A percentile compares a stretch with the other conserved stretches of the same genome.
Evolutionary conservation across 2,113 vertebrate genomes (phyloP).

Genomic region (Pristiophorus japonicus): DNA sequence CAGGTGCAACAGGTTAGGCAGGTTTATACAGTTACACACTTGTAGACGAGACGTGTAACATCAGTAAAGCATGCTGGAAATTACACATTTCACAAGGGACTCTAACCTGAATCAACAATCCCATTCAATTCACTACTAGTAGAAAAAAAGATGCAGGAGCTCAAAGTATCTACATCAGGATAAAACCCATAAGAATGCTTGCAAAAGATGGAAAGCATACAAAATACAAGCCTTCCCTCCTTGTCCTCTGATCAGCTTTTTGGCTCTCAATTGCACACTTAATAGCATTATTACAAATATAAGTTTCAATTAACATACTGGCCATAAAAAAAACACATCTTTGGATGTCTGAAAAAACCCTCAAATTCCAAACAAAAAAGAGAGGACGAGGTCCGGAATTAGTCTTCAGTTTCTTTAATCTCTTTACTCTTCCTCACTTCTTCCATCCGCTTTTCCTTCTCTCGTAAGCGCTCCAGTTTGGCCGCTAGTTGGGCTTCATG

Average conservation of each 20-base stretch:
- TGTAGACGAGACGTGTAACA: conserved; percentile 26
- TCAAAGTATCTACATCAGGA: conserved; percentile 19
- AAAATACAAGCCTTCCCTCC: conserved; percentile 22
- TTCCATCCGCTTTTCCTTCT: conserved; percentile 93
- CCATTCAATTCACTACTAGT: conserved; percentile 28
- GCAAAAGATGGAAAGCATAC: conserved; percentile 23
- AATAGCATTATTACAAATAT: conserved; percentile 25
- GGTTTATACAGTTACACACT: conserved; percentile 33
- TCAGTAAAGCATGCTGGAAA: conserved; percentile 30
- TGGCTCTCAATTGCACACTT: conserved; percentile 9
- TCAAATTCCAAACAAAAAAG: conserved; percentile 48
- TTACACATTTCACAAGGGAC: background rate
- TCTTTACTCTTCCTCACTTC: conserved; percentile 92
- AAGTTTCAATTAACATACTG: background rate
- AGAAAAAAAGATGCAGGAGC: conserved; percentile 20
- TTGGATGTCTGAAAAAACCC: conserved; percentile 34
- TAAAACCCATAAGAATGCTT: conserved; percentile 27
- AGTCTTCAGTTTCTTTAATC: conserved; percentile 69
- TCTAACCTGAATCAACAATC: conserved; percentile 27
- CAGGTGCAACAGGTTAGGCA: conserved; percentile 28
- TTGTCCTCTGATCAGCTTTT: background rate
- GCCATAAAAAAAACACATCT: conserved; percentile 33
- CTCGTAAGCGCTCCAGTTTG: conserved; percentile 85
- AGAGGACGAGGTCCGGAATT: conserved; percentile 52
- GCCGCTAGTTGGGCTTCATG: conserved; percentile 83